Base-by-base conservation (phyloP, 2,888 invertebrate species). In the Dusona sp. region DNA sequence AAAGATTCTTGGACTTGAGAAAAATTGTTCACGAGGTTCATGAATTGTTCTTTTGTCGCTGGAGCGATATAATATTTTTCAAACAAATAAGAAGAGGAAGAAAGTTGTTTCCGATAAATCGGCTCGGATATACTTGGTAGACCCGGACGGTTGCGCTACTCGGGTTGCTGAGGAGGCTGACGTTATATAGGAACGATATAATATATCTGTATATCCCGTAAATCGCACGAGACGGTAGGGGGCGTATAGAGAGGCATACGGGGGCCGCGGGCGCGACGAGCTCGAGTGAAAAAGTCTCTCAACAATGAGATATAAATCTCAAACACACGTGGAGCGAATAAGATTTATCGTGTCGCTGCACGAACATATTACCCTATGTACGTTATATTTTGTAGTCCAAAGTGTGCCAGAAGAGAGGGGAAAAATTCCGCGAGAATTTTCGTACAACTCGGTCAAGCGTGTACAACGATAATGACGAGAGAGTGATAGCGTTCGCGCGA, bases 231-330 rank as follows among this genome's bases (percentile, higher is more conserved):
- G 78, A 42, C 42, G 68, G 68, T 38, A 68, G 68, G 42, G 68
- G 42, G 68, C 25, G 38, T 67, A 29, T 38, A 48, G 70, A 38
- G 57, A 61, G 64, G 68, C 38, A 48, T 25, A 45, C 75, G 54
- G 73, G 57, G 73, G 51, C 73, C 67, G 74, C 74, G 74, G 75
- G 75, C 75, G 75, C 67, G 68, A 79, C 83, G 79, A 84, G 61
- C 61, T 61, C 70, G 70, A 80, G 74, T 80, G 84, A 79, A 84
- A 84, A 79, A 81, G 85, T 85, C 77, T 81, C 77, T 85, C 73
- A 85, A 85, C 85, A 85, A 85, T 81, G 81, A 85, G 85, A 78
- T 85, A 85, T 81, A 85, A 81, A 78, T 82, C 85, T 78, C 29
- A 68, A 78, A 81, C 78, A 79, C 81, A 85, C 84, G 79, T 65